phyloP scores from a whole-genome alignment of 2,797 vertebrate genomes.

The Argya squamiceps region DNA sequence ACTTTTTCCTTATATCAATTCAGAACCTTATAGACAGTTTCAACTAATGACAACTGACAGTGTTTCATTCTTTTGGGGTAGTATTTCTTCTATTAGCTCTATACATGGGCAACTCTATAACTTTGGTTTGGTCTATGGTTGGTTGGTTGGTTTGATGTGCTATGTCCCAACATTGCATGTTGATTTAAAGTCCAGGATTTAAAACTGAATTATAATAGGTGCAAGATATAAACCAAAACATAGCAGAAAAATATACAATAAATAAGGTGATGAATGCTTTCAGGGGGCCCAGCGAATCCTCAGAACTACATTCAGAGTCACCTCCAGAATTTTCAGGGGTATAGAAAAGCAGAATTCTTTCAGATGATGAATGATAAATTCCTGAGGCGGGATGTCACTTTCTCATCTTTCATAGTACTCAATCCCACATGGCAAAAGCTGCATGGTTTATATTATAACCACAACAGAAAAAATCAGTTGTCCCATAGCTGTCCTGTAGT shows the following conservation, averaged over 20 bases:
- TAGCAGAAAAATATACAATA: background rate
- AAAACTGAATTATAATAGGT: background rate
- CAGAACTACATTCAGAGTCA: background rate
- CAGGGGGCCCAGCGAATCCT: fast-evolving
- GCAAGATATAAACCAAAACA: background rate
- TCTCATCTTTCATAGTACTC: background rate
- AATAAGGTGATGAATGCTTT: background rate
- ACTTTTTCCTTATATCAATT: background rate
- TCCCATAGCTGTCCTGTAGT: background rate
- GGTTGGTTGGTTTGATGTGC: background rate
- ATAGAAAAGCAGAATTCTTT: background rate
- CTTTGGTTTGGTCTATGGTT: background rate
- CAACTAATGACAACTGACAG: background rate
- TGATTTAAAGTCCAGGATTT: background rate
- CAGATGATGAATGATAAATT: background rate
- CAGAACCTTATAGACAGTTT: background rate
- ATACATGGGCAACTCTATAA: fast-evolving
- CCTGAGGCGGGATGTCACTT: background rate
- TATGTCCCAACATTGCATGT: background rate
- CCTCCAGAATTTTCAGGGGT: background rate
- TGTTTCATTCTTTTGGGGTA: background rate
- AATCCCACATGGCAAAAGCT: background rate
- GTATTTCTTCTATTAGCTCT: background rate
- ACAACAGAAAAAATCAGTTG: background rate
- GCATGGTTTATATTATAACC: background rate